A percentile compares a stretch with the other conserved stretches of the same genome.
Evolutionary conservation across 2,113 vertebrate species (phyloP).

Genomic region (Aphyosemion australe): DNA sequence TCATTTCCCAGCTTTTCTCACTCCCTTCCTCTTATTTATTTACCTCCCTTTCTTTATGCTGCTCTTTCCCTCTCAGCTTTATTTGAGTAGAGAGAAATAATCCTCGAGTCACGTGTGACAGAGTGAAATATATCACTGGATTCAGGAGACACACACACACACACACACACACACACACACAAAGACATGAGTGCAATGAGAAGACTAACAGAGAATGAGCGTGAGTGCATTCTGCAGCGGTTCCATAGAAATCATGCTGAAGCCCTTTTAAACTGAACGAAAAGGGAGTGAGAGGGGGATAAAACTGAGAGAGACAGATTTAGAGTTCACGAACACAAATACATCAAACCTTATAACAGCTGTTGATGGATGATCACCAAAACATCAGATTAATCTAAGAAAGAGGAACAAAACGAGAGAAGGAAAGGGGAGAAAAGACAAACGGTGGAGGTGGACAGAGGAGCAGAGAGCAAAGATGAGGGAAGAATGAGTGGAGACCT

Average conservation of each 20-base stretch:
- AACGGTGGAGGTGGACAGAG: neutral
- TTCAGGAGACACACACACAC: slow-evolving; percentile 20
- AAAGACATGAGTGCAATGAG: neutral
- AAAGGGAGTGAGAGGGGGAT: slow-evolving; percentile 1
- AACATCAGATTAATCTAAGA: slow-evolving; percentile 57
- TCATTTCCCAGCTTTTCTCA: neutral
- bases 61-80: slow-evolving; percentile 34
- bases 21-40: neutral
- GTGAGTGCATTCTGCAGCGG: slow-evolving; percentile 4
- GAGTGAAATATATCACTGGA: slow-evolving; percentile 40
- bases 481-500: too few relatives aligned
- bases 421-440: neutral
- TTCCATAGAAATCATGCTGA: slow-evolving; percentile 20
- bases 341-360: slow-evolving; percentile 48
- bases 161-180: neutral
- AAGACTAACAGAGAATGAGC: neutral
- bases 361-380: slow-evolving; percentile 63
- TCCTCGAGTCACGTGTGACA: slow-evolving; percentile 60
- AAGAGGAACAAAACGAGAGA: neutral
- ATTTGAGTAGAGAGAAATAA: slow-evolving; percentile 61
- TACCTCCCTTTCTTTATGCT: slow-evolving; percentile 10
- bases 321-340: slow-evolving; percentile 10
- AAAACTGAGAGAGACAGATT: slow-evolving; percentile 5
- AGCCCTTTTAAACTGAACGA: slow-evolving; percentile 13
- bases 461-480: neutral